Evolutionary conservation across 1,140 invertebrate genomes (phyloP), one percentile per base, ranked within the genome.

Genomic region (Pseudomyrmex sp.): DNA sequence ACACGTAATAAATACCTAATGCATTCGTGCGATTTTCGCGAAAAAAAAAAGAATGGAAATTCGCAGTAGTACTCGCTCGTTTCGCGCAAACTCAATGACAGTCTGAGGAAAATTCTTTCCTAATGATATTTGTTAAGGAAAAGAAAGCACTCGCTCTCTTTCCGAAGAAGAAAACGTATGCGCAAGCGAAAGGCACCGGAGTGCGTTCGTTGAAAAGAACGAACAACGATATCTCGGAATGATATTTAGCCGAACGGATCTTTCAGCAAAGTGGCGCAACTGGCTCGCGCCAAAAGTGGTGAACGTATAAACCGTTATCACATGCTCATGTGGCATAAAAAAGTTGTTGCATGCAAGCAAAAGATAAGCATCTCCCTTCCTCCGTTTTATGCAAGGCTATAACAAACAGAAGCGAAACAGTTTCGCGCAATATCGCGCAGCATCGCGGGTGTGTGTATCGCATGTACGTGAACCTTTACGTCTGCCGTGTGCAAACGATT

Each of bases 101-200:
- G 44, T 8, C 0, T 3, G 66, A 50, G 23, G 44, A 50, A 70
- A 61, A 80, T 20, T 59, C 48, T 59, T 80, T 70, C 15, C 15
- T 70, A 48, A 70, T 72, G 23, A 70, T 68, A 80, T 65, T 80
- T 72, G 72, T 61, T 70, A 48, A 48, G 23, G 15, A 35, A 44
- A 35, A 35, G 5, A 35, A 35, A 35, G 5, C 35, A 35, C 35
- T 35, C 35, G 54, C 66, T 79, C 66, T 79, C 48, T 48, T 23
- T 4, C 15, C 10, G 44, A 1, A 44, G 1, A 8, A 20, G 20
- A 13, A 18, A 76, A 76, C 66, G n/a, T 61, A 1, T n/a, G 12
- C 46, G 7, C 15, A 54, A n/a, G n/a, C 15, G 15, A 76, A 10
- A 35, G 12, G 23, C 15, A 54, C 26, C 46, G 23, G 59, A 35